Percentiles rank a stretch among this genome's conserved stretches.
These are phyloP conservation scores for Cheilosia vernalis DNA, from an alignment of 2,888 invertebrate species.

Conservation along the genomic window DNA sequence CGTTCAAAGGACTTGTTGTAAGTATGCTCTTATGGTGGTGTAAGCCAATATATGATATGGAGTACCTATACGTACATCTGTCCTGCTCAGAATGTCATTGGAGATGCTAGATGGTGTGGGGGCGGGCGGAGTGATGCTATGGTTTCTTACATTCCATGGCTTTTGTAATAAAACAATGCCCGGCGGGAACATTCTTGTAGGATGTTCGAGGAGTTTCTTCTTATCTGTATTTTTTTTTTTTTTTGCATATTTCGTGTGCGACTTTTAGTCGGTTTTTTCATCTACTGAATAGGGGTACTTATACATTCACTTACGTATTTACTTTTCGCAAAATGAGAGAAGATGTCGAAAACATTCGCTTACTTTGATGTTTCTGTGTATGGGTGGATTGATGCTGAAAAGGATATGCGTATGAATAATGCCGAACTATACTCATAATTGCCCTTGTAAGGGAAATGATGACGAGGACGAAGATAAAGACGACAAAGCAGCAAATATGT, in stretches of 20 bases:
- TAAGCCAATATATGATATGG: conserved; percentile 51
- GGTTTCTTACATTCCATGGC: conserved; percentile 65
- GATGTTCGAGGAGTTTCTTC: conserved; percentile 57
- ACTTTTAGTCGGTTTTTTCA: conserved; percentile 19
- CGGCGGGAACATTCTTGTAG: conserved; percentile 63
- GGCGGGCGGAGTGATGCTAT: conserved; percentile 8
- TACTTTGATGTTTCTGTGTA: conserved; percentile 53
- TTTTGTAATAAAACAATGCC: conserved; percentile 75
- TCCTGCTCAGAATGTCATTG: conserved; percentile 41
- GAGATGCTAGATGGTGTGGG: conserved; percentile 15
- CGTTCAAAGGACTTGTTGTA: conserved; percentile 68
- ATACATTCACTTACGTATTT: conserved; percentile 24
- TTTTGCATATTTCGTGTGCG: conserved; percentile 48
- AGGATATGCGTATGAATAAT: conserved; percentile 39
- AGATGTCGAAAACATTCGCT: conserved; percentile 66
- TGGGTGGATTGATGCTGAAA: conserved; percentile 16
- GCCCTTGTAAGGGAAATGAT: conserved; percentile 58
- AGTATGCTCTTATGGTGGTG: conserved; percentile 51
- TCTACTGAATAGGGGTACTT: conserved; percentile 40
- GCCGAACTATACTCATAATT: conserved; percentile 60
- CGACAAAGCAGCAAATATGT: neutral
- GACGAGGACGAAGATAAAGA: conserved; percentile 33
- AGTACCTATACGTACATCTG: conserved; percentile 38
- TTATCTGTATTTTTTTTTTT: conserved; percentile 38
- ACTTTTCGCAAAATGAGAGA: conserved; percentile 24